Base-by-base conservation (phyloP, 2,888 invertebrate species). In the Pinctada fucata region DNA sequence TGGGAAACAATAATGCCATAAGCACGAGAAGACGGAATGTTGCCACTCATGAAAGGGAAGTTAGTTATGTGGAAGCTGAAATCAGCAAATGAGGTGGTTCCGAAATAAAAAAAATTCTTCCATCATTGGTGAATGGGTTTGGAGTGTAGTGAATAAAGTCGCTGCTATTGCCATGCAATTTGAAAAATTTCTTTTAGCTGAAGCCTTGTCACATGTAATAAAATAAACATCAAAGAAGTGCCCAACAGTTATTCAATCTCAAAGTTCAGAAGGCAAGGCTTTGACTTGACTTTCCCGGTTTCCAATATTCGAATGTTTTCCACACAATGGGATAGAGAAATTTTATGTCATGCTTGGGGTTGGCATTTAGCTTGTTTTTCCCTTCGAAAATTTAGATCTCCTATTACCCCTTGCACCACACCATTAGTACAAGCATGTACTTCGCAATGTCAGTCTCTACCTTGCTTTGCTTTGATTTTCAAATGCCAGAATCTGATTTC, bases 141-240 rank as follows among this genome's bases (percentile, higher is more conserved):
- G 50, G 16, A 47, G 79, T 79, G 47, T 52, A 71, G 51, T 75
- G 58, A 10, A 70, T 63, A 2, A 70, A 52, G 4, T 52, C 70
- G 31, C 49, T 65, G 50, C 70, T 52, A 10, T 4, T 10, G 47
- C 67, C 47, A 75, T 82, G 82, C 8, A 81, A 52, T 1, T 73
- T 74, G 48, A 80, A 31, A 74, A 82, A 85, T 31, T 69, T 50
- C 84, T 51, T 65, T 85, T 85, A 49, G 82, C 70, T 10, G 85
- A 83, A 13, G 82, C 84, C 6, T 82, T 82, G 78, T 83, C 82
- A 74, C 82, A 78, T 8, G 83, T 82, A 10, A 79, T 76, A 49
- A 80, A 82, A 1, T 81, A 16, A 0, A 79, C 78, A 31, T 31
- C 31, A 31, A 31, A 31, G 31, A 31, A 31, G 31, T 31, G 31